Conservation (phyloP, 2,797 vertebrate genomes). For the Lepidocolaptes lacrymiger region DNA sequence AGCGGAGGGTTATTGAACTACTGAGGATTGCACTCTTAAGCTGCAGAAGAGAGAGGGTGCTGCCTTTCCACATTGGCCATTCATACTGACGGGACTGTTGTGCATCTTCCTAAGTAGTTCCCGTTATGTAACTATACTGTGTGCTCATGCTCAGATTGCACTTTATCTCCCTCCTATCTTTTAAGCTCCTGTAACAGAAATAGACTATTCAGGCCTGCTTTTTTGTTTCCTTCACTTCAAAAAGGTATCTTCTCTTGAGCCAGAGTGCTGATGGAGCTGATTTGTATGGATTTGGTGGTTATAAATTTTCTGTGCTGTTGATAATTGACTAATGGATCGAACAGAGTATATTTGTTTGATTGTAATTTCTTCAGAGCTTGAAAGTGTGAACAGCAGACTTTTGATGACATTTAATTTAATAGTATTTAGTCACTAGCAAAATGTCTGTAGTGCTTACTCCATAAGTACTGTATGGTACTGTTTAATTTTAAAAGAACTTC, state of each 20-base stretch:
- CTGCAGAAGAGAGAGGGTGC: background rate
- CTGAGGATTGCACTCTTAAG: background rate
- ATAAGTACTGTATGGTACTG: background rate
- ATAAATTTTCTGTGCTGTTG: background rate
- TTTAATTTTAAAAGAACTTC: background rate
- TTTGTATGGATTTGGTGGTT: background rate
- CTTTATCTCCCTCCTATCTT: background rate
- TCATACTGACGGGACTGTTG: background rate
- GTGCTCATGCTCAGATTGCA: background rate
- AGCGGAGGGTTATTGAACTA: accelerated
- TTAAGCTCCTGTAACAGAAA: background rate
- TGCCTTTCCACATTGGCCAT: accelerated
- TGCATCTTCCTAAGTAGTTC: too few species aligned
- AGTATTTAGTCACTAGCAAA: background rate
- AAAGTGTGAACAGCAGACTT: background rate
- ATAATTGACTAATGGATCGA: background rate
- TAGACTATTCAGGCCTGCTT: background rate
- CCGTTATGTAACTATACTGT: background rate
- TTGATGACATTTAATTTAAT: background rate
- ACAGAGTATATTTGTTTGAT: background rate
- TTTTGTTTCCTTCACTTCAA: background rate
- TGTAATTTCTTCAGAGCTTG: background rate
- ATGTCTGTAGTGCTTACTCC: background rate
- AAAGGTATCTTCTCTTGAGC: background rate
- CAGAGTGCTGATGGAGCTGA: background rate